These are phyloP conservation scores for Pteronotus mesoamericanus DNA, from an alignment of 2,797 vertebrate species.

Conservation along the genomic window DNA sequence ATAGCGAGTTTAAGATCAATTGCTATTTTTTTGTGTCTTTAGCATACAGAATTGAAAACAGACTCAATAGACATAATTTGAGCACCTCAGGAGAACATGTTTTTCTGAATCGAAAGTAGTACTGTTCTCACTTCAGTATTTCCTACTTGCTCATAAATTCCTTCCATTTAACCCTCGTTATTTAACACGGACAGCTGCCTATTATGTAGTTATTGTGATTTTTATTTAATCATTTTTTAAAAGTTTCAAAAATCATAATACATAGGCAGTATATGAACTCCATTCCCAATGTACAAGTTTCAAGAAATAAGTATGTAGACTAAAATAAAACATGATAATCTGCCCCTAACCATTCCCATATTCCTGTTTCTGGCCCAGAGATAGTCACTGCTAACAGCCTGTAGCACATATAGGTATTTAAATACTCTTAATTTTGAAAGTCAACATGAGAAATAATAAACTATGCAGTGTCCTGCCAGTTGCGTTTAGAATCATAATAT, in stretches of 20 bases:
- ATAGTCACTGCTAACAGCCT: neutral
- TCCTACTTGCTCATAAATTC: conserved; percentile 25
- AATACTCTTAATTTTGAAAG: neutral
- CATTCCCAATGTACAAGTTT: neutral
- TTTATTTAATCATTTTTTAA: conserved; percentile 24
- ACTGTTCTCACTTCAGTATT: neutral
- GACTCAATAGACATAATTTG: neutral
- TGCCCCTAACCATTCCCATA: neutral
- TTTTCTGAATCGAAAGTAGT: conserved; percentile 31
- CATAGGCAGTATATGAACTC: neutral
- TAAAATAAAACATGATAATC: neutral
- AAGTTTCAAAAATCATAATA: conserved; percentile 18
- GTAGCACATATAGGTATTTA: neutral
- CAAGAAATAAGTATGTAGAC: conserved; percentile 20
- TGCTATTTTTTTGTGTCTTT: neutral
- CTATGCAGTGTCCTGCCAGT: neutral
- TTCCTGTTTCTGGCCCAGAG: neutral
- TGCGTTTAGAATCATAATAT: conserved; percentile 9
- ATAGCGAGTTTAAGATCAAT: neutral
- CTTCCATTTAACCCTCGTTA: conserved; percentile 31
- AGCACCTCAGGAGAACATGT: neutral
- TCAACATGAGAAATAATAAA: conserved; percentile 17
- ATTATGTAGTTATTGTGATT: conserved; percentile 17
- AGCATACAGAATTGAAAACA: conserved; percentile 17
- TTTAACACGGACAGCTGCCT: conserved; percentile 17